These are phyloP conservation scores for Eubasilissa splendida DNA, from an alignment of 2,888 invertebrate species.

Conservation along the genomic window DNA sequence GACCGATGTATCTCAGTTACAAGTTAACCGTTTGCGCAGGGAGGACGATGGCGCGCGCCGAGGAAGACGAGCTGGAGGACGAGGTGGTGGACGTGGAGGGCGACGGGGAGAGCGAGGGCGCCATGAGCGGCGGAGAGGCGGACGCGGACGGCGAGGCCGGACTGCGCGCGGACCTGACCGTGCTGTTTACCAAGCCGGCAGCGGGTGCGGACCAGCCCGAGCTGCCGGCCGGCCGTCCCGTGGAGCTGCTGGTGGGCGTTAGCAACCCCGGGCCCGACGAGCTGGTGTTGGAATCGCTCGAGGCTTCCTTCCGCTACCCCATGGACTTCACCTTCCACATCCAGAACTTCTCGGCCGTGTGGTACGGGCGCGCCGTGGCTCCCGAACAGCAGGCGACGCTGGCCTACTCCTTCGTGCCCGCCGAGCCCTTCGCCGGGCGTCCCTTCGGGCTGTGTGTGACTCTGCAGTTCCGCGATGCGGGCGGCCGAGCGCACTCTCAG, in stretches of 20 bases:
- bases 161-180: slow-evolving; percentile 91
- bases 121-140: slow-evolving; percentile 76
- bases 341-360: slow-evolving; percentile 96
- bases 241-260: slow-evolving; percentile 97
- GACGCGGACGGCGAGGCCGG: slow-evolving; percentile 83
- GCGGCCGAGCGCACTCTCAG: slow-evolving; percentile 78
- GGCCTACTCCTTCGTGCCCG: slow-evolving; percentile 94
- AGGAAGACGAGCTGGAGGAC: slow-evolving; percentile 81
- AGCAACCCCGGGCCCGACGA: slow-evolving; percentile 94
- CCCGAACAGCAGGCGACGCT: slow-evolving; percentile 95
- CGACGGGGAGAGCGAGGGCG: slow-evolving; percentile 75
- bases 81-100: slow-evolving; percentile 77
- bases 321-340: slow-evolving; percentile 99
- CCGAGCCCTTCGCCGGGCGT: slow-evolving; percentile 96
- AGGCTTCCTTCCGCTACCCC: slow-evolving; percentile 98
- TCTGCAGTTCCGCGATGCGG: slow-evolving; percentile 88
- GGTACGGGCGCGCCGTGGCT: slow-evolving; percentile 90
- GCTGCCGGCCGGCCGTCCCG: slow-evolving; percentile 91
- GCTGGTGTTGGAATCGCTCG: slow-evolving; percentile 92
- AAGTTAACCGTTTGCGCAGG: slow-evolving; percentile 63
- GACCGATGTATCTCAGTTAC: neutral
- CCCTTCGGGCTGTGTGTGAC: slow-evolving; percentile 97
- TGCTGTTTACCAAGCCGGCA: slow-evolving; percentile 89
- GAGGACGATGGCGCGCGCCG: slow-evolving; percentile 73
- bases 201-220: slow-evolving; percentile 77